Conservation (phyloP, 1,140 invertebrate genomes). For the Hycleus cichorii region DNA sequence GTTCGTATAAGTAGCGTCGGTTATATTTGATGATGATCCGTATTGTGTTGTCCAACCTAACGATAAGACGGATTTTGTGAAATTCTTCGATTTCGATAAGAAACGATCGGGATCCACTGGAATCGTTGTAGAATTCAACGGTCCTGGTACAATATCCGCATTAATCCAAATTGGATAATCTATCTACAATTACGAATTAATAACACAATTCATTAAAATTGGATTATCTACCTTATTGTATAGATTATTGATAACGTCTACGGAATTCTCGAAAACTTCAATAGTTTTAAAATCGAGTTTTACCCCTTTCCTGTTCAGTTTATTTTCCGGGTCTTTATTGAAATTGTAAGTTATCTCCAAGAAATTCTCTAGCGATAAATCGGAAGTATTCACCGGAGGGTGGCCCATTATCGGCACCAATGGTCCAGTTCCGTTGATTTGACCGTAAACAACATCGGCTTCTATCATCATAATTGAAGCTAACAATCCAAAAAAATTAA, state of each 20-base stretch:
- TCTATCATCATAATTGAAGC: conserved; percentile 74
- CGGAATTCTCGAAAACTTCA: conserved; percentile 63
- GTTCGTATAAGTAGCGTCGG: conserved; percentile 55
- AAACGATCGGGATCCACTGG: conserved; percentile 65
- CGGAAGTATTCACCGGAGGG: conserved; percentile 63
- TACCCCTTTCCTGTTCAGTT: conserved; percentile 56
- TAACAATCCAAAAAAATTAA: conserved; percentile 31
- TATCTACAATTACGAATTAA: conserved; percentile 45
- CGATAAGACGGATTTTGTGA: conserved; percentile 64
- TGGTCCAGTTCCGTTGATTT: conserved; percentile 40
- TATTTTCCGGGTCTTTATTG: conserved; percentile 36
- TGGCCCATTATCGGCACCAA: conserved; percentile 78
- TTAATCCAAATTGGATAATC: conserved; percentile 79
- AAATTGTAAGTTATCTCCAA: conserved; percentile 50
- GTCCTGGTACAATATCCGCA: conserved; percentile 78
- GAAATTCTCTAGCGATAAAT: conserved; percentile 70
- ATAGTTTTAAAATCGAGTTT: conserved; percentile 85
- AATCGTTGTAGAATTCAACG: conserved; percentile 51
- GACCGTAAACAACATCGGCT: conserved; percentile 75
- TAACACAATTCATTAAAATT: neutral
- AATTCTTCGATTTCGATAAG: conserved; percentile 45
- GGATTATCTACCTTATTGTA: conserved; percentile 25
- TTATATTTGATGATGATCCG: conserved; percentile 32
- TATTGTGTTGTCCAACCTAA: conserved; percentile 76
- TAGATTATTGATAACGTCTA: conserved; percentile 47